Evolutionary conservation across 2,113 vertebrate species (phyloP).

Genomic region (Strix aluco): DNA sequence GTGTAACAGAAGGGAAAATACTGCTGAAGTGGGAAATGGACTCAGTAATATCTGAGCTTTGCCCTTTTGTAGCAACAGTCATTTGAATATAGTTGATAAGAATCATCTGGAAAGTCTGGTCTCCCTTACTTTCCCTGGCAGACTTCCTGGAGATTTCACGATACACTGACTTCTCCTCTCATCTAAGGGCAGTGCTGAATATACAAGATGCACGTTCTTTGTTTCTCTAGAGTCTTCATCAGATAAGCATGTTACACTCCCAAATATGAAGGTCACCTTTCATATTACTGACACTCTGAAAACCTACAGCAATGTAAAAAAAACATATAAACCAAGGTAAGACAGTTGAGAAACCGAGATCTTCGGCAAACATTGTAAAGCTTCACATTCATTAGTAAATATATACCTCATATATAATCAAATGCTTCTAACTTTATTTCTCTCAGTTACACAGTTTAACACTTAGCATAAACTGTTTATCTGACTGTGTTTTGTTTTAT

Average conservation of each 20-base stretch:
- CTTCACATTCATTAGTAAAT: constrained; percentile 3
- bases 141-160: not conserved
- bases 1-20: not conserved
- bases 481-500: not conserved
- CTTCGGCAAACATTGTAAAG: not conserved
- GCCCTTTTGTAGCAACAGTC: not conserved
- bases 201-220: not conserved
- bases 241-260: not conserved
- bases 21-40: not conserved
- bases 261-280: not conserved
- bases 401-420: constrained; percentile 28
- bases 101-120: constrained; percentile 1
- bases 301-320: not conserved
- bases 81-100: not conserved
- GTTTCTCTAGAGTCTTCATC: not conserved
- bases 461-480: constrained; percentile 42
- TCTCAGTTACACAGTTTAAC: constrained; percentile 48
- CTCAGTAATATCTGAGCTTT: not conserved
- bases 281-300: not conserved
- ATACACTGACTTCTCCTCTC: not conserved
- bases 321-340: not conserved
- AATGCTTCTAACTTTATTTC: constrained; percentile 55
- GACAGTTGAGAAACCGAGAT: not conserved
- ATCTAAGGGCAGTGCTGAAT: not conserved
- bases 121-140: constrained; percentile 13